Conservation (phyloP, 2,797 vertebrate genomes). For the Botia almorhae region DNA sequence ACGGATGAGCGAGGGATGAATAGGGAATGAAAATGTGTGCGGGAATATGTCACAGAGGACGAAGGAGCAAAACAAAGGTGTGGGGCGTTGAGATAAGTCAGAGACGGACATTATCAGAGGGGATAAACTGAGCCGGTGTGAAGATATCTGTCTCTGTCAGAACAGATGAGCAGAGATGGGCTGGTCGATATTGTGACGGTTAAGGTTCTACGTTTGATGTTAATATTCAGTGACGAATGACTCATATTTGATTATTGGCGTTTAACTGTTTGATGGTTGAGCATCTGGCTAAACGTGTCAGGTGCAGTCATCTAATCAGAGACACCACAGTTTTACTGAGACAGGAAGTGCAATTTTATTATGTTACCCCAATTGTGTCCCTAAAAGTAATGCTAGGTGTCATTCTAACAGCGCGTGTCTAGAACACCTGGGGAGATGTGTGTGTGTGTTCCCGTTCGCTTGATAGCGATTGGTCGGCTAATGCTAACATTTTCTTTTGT, state of each 20-base stretch:
- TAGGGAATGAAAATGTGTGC: slow-evolving; percentile 64
- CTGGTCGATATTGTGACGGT: slow-evolving; percentile 44
- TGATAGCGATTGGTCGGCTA: too few species aligned
- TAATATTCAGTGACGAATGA: slow-evolving; percentile 43
- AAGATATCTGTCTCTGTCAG: slow-evolving; percentile 64
- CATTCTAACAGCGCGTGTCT: too few species aligned
- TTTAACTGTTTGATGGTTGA: slow-evolving; percentile 42
- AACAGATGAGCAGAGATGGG: slow-evolving; percentile 34
- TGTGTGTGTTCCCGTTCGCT: too few species aligned
- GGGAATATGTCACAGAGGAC: slow-evolving; percentile 46
- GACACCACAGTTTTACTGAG: slow-evolving; percentile 29
- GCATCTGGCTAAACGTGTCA: slow-evolving; percentile 19
- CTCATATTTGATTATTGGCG: slow-evolving; percentile 45
- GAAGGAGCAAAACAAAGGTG: slow-evolving; percentile 36
- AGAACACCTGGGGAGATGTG: too few species aligned
- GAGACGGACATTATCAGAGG: slow-evolving; percentile 70
- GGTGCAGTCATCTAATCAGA: slow-evolving; percentile 45
- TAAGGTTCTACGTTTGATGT: slow-evolving; percentile 36
- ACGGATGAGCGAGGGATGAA: slow-evolving; percentile 59
- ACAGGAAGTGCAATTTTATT: slow-evolving; percentile 38
- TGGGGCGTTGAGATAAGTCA: slow-evolving; percentile 54
- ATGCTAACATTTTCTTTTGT: not conserved
- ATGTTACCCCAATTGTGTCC: slow-evolving; percentile 1
- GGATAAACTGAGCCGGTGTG: slow-evolving; percentile 65
- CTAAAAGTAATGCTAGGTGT: too few species aligned